These are phyloP conservation scores for Pelobates fuscus DNA, from an alignment of 2,113 vertebrate genomes.

Conservation along the genomic window DNA sequence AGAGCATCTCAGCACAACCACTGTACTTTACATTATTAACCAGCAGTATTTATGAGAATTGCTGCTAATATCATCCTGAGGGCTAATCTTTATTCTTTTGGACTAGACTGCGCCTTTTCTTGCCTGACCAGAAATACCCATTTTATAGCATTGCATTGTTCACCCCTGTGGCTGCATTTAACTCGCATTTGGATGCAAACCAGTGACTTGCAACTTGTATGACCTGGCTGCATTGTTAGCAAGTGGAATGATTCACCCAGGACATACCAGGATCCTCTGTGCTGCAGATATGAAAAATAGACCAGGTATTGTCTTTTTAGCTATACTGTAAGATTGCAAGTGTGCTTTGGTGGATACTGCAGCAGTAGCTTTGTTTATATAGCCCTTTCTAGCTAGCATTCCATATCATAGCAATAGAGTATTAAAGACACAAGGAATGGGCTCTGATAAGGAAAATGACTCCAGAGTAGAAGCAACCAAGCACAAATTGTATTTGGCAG, in stretches of 20 bases:
- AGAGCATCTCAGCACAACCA: slow-evolving; percentile 58
- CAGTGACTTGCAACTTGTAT: slow-evolving; percentile 43
- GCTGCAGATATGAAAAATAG: slow-evolving; percentile 50
- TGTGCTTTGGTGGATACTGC: slow-evolving; percentile 60
- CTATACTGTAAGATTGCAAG: slow-evolving; percentile 61
- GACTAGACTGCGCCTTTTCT: slow-evolving; percentile 61
- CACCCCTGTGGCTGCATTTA: slow-evolving; percentile 57
- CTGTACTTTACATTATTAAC: slow-evolving; percentile 57
- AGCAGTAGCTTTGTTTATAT: slow-evolving; percentile 65
- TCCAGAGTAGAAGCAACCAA: slow-evolving; percentile 63
- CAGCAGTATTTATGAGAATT: slow-evolving; percentile 67
- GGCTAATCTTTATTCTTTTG: slow-evolving; percentile 49
- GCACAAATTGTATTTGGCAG: slow-evolving; percentile 64
- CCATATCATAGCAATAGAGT: slow-evolving; percentile 53
- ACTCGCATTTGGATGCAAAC: slow-evolving; percentile 57
- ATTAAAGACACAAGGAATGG: slow-evolving; percentile 56
- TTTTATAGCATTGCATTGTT: slow-evolving; percentile 44
- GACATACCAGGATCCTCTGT: not conserved
- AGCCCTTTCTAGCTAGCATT: slow-evolving; percentile 53
- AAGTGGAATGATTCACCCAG: not conserved
- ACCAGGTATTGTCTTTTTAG: slow-evolving; percentile 65
- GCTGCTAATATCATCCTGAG: slow-evolving; percentile 66
- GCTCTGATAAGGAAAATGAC: slow-evolving; percentile 55
- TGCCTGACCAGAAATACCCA: slow-evolving; percentile 40
- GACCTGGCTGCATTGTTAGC: not conserved